Percentiles rank a stretch among this genome's conserved stretches.
phyloP scores from a whole-genome alignment of 2,113 vertebrate genomes.

The Mystacornis crossleyi region DNA sequence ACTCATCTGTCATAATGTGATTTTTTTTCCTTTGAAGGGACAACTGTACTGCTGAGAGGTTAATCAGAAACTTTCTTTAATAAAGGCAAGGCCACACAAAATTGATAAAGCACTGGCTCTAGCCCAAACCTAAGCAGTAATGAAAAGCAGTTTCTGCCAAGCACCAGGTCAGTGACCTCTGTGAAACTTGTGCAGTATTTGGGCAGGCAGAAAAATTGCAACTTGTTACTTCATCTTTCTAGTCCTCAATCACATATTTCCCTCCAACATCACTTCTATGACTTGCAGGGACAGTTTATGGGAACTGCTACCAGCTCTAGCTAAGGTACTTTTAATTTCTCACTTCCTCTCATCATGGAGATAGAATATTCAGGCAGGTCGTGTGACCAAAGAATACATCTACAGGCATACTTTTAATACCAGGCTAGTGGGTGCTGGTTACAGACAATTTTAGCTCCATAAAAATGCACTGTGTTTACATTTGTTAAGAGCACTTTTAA shows the following conservation, averaged over 20 bases:
- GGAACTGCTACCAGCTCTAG: not conserved
- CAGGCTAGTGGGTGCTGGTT: not conserved
- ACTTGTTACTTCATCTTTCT: not conserved
- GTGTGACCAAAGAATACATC: not conserved
- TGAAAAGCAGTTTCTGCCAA: not conserved
- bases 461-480: not conserved
- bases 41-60: not conserved
- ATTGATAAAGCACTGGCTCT: not conserved
- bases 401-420: not conserved
- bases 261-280: not conserved
- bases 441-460: not conserved
- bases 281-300: not conserved
- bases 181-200: not conserved
- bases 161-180: not conserved
- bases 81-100: constrained; percentile 39
- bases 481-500: not conserved
- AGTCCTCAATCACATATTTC: not conserved
- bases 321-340: not conserved
- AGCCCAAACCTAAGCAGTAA: not conserved
- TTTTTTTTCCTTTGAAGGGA: not conserved
- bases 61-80: constrained; percentile 37
- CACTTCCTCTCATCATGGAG: not conserved
- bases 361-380: not conserved
- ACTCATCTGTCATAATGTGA: not conserved
- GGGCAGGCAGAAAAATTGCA: not conserved